A percentile compares a stretch with the other conserved stretches of the same genome.
phyloP scores from a whole-genome alignment of 2,888 invertebrate genomes.

The Zygogramma bicolorata region DNA sequence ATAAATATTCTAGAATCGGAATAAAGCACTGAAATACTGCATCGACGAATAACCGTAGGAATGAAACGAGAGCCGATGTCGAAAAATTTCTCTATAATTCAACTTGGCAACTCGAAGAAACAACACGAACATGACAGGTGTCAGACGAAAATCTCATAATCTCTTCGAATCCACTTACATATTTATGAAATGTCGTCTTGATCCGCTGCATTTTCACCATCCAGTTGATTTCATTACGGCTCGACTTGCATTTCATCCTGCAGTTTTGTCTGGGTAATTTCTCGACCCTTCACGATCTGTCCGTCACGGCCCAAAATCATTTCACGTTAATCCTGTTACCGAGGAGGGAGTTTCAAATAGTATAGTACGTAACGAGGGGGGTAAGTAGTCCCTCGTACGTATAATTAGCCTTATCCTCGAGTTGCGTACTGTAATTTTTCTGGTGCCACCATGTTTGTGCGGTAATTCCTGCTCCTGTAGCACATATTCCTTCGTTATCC shows the following conservation, averaged over 20 bases:
- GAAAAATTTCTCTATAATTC: no score
- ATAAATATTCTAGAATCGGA: no score
- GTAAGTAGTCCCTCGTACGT: no score
- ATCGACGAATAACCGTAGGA: no score
- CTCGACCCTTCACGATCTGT: not conserved
- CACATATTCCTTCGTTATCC: no score
- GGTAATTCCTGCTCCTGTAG: no score
- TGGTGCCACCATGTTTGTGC: no score
- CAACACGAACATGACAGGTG: not conserved
- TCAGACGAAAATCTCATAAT: not conserved
- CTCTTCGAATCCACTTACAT: not conserved
- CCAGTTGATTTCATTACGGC: not conserved
- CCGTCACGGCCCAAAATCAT: not conserved
- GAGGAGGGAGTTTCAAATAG: not conserved
- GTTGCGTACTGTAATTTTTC: no score
- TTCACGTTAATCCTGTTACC: not conserved
- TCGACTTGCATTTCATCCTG: not conserved
- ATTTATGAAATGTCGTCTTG: not conserved
- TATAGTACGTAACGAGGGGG: no score
- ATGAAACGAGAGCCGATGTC: no score
- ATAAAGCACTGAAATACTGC: no score
- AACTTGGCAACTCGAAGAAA: not conserved
- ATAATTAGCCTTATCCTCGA: no score
- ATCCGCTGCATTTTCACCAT: not conserved
- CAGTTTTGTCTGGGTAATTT: not conserved